Evolutionary conservation across 2,888 invertebrate species (phyloP), one percentile per base, ranked within the genome.

Genomic region (Apotomis betuletana): DNA sequence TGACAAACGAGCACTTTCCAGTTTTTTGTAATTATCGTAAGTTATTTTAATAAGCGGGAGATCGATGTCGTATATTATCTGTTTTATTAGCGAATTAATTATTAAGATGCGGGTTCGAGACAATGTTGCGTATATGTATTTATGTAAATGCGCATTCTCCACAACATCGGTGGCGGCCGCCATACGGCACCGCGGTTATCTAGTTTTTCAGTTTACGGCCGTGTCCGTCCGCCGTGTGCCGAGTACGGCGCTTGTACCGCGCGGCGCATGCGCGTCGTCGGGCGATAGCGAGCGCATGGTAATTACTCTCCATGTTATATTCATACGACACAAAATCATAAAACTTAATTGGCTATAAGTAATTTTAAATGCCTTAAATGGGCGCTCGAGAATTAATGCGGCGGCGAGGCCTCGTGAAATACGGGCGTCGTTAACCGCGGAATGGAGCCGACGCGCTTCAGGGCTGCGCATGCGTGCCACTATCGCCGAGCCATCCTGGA

Each of bases 341-440:
- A 71, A 57, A 71, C 55, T 61, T 71, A 71, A 71, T 61, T 61
- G 51, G 67, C 67, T 52, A 49, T 71, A 67, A 67, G 46, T 67
- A 67, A 67, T 67, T 55, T 64, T 65, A 54, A 70, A 57, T 57
- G 61, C 41, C 57, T n/a, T 57, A 67, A 71, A 67, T 44, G 38
- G 70, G 38, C 46, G 65, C 49, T 13, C 41, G 41, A 49, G 46
- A 49, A 57, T 62, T 69, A 27, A 41, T 12, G 9, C 15, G 52
- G 49, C 8, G 57, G 46, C n/a, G 8, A 27, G 41, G 15, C 54
- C 60, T 60, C 46, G 69, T 44, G 64, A 55, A 38, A 44, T 15
- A 64, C 44, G 63, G 41, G 9, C 52, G 38, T 64, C 64, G 55
- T 64, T 55, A 55, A 49, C 36, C 36, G 12, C 60, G 59, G 59